phyloP scores from a whole-genome alignment of 2,113 vertebrate species.

The Silurus glanis region DNA sequence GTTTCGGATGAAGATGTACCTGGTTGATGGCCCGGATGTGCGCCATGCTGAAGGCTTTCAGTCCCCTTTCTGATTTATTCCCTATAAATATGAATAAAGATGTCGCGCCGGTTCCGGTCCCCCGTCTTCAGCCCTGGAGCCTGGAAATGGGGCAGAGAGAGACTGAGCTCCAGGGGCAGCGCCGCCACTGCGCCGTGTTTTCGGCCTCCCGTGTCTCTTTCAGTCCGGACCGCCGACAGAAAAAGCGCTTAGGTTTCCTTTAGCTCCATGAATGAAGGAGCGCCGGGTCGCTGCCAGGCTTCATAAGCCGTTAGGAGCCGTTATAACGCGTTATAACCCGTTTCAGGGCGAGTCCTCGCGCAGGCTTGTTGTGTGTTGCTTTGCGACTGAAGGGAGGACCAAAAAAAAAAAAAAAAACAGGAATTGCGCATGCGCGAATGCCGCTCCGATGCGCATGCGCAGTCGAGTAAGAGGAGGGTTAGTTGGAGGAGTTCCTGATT shows the following conservation, averaged over 20 bases:
- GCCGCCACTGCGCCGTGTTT: conserved; percentile 69
- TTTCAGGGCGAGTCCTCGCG: conserved; percentile 65
- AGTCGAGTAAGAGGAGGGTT: conserved; percentile 58
- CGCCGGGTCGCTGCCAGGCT: neutral
- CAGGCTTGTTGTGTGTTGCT: conserved; percentile 56
- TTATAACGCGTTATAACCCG: conserved; percentile 48
- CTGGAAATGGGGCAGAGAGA: neutral
- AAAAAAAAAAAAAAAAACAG: conserved; percentile 66
- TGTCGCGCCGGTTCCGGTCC: too few species aligned
- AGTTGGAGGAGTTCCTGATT: conserved; percentile 64
- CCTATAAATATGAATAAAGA: neutral
- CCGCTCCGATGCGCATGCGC: conserved; percentile 34
- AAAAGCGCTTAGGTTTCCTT: conserved; percentile 56
- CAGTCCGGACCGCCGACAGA: conserved; percentile 56
- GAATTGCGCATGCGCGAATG: conserved; percentile 46
- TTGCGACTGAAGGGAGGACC: conserved; percentile 59
- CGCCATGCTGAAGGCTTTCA: conserved; percentile 66
- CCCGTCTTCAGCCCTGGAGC: conserved; percentile 36
- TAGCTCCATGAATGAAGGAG: conserved; percentile 62
- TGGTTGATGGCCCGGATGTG: conserved; percentile 77
- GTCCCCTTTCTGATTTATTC: neutral
- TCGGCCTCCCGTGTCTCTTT: conserved; percentile 66
- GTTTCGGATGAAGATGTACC: conserved; percentile 57
- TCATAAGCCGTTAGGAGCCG: conserved; percentile 65
- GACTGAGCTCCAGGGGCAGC: conserved; percentile 65